Evolutionary conservation across 2,113 vertebrate genomes (phyloP).

Genomic region (Ammodytes dubius): DNA sequence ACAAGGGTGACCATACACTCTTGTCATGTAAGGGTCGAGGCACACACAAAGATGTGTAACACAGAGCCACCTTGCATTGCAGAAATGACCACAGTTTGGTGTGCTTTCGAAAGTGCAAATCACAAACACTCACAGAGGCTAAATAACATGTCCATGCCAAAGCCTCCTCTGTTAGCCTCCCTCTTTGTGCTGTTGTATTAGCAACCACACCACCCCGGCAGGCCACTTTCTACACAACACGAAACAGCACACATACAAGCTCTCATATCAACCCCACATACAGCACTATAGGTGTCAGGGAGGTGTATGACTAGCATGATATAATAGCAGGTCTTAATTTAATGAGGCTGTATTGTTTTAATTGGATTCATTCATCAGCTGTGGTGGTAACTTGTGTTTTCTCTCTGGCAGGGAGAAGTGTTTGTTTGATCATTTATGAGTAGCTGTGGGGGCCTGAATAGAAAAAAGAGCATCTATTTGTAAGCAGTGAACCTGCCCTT

Average conservation of each 20-base stretch:
- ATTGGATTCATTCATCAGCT: neutral
- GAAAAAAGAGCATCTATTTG: neutral
- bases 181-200: constrained; percentile 9
- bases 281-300: constrained; percentile 14
- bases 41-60: neutral
- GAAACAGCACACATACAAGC: neutral
- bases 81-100: neutral
- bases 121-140: neutral
- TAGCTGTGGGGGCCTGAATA: neutral
- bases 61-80: neutral
- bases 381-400: neutral
- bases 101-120: constrained; percentile 1
- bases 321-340: constrained; percentile 21
- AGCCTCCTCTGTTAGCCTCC: neutral
- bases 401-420: constrained; percentile 28
- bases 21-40: constrained; percentile 2
- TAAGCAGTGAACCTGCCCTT: neutral
- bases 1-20: neutral
- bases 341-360: constrained; percentile 18
- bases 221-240: neutral
- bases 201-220: neutral
- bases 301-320: neutral
- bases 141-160: constrained; percentile 1
- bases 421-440: constrained; percentile 18
- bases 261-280: neutral